A percentile compares a stretch with the other conserved stretches of the same genome.
phyloP scores from a whole-genome alignment of 2,888 invertebrate genomes.

The Hypomecis punctinalis region DNA sequence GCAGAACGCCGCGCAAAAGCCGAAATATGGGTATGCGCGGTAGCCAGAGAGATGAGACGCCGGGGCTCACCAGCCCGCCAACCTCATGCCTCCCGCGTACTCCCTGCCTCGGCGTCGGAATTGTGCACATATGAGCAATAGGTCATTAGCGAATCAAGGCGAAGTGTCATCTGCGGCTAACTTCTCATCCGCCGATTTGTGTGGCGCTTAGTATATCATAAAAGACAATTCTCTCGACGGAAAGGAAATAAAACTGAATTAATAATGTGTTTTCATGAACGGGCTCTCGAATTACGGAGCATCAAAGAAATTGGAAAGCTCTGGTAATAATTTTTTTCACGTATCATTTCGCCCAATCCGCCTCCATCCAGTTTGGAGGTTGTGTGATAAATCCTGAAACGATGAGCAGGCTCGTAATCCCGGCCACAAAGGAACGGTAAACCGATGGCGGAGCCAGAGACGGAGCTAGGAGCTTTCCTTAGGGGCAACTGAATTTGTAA shows the following conservation, averaged over 20 bases:
- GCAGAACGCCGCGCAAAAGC: no score
- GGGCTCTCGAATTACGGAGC: conserved; percentile 1
- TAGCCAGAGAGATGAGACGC: no score
- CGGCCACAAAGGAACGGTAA: conserved; percentile 39
- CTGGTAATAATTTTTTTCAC: conserved; percentile 18
- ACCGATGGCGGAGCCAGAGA: conserved; percentile 21
- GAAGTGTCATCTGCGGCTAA: no score
- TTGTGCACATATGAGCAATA: no score
- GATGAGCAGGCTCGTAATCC: conserved; percentile 50
- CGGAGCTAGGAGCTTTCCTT: not conserved
- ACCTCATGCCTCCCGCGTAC: no score
- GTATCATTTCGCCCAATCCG: conserved; percentile 17
- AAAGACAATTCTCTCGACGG: not conserved
- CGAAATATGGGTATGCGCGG: no score
- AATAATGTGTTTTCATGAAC: conserved; percentile 3
- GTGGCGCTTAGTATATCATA: not conserved
- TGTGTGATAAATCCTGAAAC: conserved; percentile 60
- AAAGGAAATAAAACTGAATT: not conserved
- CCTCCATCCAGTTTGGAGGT: conserved; percentile 52
- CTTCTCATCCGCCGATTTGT: no score
- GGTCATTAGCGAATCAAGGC: no score
- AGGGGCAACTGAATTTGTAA: not conserved
- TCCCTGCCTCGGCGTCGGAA: no score
- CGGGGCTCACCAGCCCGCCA: no score
- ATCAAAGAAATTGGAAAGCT: conserved; percentile 18